Percentiles rank a stretch among this genome's conserved stretches.
phyloP scores from a whole-genome alignment of 2,113 vertebrate species.

The Eudyptes chrysolophus region DNA sequence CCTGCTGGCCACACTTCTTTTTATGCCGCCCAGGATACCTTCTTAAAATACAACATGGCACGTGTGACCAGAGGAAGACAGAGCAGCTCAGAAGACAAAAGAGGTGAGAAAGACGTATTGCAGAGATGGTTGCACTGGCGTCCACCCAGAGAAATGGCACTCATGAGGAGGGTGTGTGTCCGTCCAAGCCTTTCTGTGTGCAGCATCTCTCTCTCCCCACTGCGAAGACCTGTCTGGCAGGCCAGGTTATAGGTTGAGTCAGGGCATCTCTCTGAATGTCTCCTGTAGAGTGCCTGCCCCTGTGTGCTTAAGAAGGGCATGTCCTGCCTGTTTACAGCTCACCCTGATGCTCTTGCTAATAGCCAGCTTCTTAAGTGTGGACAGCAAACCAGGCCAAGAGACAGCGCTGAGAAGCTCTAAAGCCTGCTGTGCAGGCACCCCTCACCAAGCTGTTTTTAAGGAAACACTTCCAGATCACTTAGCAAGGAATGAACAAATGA shows the following conservation, averaged over 20 bases:
- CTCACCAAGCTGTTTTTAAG: not conserved
- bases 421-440: not conserved
- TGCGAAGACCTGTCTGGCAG: not conserved
- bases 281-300: not conserved
- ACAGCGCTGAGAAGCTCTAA: not conserved
- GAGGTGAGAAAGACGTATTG: not conserved
- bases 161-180: fast-evolving
- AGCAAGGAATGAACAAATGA: not conserved
- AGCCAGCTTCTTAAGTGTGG: not conserved
- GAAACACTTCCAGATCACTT: not conserved
- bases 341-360: not conserved
- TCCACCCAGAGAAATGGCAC: not conserved
- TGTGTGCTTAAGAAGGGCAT: not conserved
- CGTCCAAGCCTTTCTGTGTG: not conserved
- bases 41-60: not conserved
- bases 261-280: not conserved
- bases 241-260: not conserved
- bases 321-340: not conserved
- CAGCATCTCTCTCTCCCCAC: not conserved
- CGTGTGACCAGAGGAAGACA: not conserved
- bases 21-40: not conserved
- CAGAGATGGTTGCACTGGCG: not conserved
- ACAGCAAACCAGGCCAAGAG: not conserved
- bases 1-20: not conserved
- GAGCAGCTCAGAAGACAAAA: not conserved